phyloP scores from a whole-genome alignment of 2,888 invertebrate genomes.

The Oxytorus armatus region DNA sequence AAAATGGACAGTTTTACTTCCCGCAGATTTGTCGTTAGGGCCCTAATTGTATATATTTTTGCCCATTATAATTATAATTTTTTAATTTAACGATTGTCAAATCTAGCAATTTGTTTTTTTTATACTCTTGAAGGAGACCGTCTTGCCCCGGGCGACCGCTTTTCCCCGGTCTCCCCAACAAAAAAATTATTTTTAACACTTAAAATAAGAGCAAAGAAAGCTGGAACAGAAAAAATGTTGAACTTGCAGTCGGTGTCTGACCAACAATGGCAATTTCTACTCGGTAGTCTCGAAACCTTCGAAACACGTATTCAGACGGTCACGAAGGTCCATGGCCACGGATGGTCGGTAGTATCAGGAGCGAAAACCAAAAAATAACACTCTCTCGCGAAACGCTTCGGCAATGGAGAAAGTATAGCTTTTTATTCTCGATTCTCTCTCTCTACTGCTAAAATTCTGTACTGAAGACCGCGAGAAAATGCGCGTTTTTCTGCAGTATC shows the following conservation, averaged over 20 bases:
- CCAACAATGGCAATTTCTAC: slow-evolving; percentile 19
- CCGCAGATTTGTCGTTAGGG: too few relatives aligned
- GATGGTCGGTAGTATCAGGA: slow-evolving; percentile 34
- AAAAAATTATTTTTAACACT: too few relatives aligned
- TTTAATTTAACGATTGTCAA: too few relatives aligned
- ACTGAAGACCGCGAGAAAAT: not conserved
- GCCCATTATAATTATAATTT: too few relatives aligned
- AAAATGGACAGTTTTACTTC: not conserved
- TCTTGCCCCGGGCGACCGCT: too few relatives aligned
- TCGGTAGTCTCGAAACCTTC: not conserved
- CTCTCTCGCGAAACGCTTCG: not conserved
- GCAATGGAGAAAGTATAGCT: not conserved
- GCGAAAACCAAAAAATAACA: not conserved
- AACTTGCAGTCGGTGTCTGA: slow-evolving; percentile 17
- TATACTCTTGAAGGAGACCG: too few relatives aligned
- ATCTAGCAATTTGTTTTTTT: too few relatives aligned
- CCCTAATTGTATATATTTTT: too few relatives aligned
- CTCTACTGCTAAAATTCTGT: slow-evolving; percentile 2
- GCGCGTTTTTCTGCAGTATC: slow-evolving; percentile 43
- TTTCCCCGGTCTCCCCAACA: too few relatives aligned
- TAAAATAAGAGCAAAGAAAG: not conserved
- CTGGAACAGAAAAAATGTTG: not conserved
- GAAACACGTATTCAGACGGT: not conserved
- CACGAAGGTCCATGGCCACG: not conserved
- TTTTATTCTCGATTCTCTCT: too few relatives aligned